These are phyloP conservation scores for Bombylius major DNA, from an alignment of 2,888 invertebrate species.

Conservation along the genomic window DNA sequence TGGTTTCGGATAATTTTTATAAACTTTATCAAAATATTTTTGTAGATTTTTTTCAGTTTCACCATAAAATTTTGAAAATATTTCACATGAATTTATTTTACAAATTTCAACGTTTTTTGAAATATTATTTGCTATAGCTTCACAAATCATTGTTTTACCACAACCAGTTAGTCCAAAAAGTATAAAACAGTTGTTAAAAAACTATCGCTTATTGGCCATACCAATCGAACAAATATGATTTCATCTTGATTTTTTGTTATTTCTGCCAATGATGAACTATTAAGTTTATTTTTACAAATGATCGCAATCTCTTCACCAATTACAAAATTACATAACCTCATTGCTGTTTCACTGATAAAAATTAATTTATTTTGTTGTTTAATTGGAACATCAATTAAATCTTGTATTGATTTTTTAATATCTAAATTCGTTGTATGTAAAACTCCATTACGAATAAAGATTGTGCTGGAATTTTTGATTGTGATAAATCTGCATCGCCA, in stretches of 20 bases:
- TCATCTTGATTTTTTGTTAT: background rate
- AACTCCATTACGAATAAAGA: constrained; percentile 26
- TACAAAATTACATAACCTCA: constrained; percentile 45
- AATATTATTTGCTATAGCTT: constrained; percentile 41
- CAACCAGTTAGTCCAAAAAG: constrained; percentile 73
- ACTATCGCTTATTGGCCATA: constrained; percentile 48
- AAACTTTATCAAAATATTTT: constrained; percentile 55
- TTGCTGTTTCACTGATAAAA: constrained; percentile 47
- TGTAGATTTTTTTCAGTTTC: constrained; percentile 63
- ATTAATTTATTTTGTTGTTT: constrained; percentile 41
- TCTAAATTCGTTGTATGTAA: constrained; percentile 23
- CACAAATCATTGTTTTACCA: constrained; percentile 70
- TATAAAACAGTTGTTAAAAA: constrained; percentile 42
- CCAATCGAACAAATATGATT: constrained; percentile 35
- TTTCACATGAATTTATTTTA: constrained; percentile 52
- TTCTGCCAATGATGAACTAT: background rate
- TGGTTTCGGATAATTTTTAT: constrained; percentile 59
- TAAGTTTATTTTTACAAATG: background rate
- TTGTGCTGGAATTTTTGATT: constrained; percentile 1
- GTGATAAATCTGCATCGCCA: constrained; percentile 14
- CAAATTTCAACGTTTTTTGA: constrained; percentile 38
- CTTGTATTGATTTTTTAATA: constrained; percentile 27
- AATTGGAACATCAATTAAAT: constrained; percentile 35
- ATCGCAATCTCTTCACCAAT: constrained; percentile 44
- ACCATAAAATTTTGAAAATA: constrained; percentile 63